Base-by-base conservation (phyloP, 2,888 invertebrate species). In the Euzetes globulus region DNA sequence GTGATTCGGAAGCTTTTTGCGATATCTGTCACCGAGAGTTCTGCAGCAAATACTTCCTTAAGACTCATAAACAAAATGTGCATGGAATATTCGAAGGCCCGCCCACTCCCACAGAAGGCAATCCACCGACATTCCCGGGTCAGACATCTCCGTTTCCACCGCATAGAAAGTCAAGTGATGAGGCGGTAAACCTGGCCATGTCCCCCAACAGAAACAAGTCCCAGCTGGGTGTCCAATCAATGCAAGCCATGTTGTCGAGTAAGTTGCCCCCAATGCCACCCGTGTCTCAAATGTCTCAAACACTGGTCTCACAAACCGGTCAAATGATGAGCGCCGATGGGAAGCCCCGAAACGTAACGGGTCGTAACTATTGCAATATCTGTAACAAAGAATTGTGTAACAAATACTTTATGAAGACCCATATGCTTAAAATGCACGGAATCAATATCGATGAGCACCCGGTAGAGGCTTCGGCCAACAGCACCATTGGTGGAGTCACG, bases 361-460 rank as follows among this genome's bases (percentile, higher is more conserved):
- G 82, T 37, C 80, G 83, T 77, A 93, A 93, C 81, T 94, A 94
- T 83, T 97, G 97, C 83, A 95, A 95, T 82, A 94, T 97, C 78
- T 97, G 97, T 84, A 96, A 97, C 85, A 97, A 97, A 84, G 96
- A 98, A 84, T 85, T 99, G 79, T 99, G 98, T 86, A 99, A 99
- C 86, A 99, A 99, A 84, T 99, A 99, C 83, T 99, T 99, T 84
- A 93, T 99, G 91, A 94, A 97, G 83, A 98, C 97, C 1, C 99
- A 99, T 85, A 97, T 97, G 94, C 91, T 95, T 82, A 90, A 96
- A 82, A 97, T 99, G 93, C 99, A 94, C 83, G 94, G 94, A 63
- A 94, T 94, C 80, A 92, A 93, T 82, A 90, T 94, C 71, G 93
- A 94, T 83, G 92, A 92, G 81, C 79, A 79, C 70, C 78, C 78